Base-by-base conservation (phyloP, 2,113 vertebrate species). In the Centropus unirufus region DNA sequence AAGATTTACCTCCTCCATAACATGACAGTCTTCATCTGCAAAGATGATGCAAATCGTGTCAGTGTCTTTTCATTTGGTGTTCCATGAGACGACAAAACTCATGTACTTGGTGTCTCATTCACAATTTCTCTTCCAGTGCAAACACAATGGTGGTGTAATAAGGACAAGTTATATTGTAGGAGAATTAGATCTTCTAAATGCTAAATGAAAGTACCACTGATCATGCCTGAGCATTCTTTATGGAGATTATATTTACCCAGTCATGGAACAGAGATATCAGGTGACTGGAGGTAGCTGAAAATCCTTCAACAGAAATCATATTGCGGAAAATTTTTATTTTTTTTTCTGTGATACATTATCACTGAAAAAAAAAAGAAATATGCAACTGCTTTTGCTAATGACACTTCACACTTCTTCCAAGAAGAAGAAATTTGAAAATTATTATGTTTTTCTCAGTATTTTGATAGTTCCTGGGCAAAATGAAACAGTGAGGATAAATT, bases 371-470 rank as follows among this genome's bases (percentile, higher is more conserved):
- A 39, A 67, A 61, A 57, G 8, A 2, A 47, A 24, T 46, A 36
- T 0, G 0, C 30, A 16, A 8, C 39, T 62, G 5, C n/a, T 21
- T 81, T 76, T 47, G 63, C 3, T 36, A 72, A 58, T 40, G 54
- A 49, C 30, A 72, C 12, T 85, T 88, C 23, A 55, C 46, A 20
- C 8, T 91, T 76, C 52, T 47, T 34, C 30, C 40, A 61, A 70
- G 57, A 44, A 57, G 26, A 42, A 51, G n/a, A 61, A 51, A 63
- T 40, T 62, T 27, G 4, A 51, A 73, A 77, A 22, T 8, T 5
- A 18, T 0, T 0, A 6, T 40, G 20, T 57, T 68, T 63, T 26
- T 67, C 7, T 51, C 44, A 18, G 2, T 4, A 3, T 13, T 69
- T 64, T 39, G 5, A 7, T 42, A 51, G 40, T 46, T 86, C 36